Conservation (phyloP, 1,140 invertebrate species). For the Drosophila chauvacae region DNA sequence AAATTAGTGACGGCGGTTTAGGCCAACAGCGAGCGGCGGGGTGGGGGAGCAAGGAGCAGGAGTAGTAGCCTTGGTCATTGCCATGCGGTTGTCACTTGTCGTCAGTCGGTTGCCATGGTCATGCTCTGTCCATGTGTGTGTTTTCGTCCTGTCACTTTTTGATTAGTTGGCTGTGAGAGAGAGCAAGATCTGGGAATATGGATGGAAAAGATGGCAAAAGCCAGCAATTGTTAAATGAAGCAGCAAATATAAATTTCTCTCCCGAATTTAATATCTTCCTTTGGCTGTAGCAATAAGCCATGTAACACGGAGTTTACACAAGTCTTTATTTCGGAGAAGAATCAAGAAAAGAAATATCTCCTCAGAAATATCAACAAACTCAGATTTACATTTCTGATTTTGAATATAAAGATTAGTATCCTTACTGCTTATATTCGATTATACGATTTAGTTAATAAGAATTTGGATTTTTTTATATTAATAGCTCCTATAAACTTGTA, state of each 20-base stretch:
- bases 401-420: not conserved
- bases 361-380: not conserved
- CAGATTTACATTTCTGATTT: not conserved
- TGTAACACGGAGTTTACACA: not conserved
- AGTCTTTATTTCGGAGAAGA: not conserved
- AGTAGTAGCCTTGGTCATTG: constrained; percentile 29
- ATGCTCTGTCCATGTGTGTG: constrained; percentile 15
- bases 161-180: constrained; percentile 60
- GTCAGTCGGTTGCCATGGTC: constrained; percentile 55
- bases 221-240: constrained; percentile 26
- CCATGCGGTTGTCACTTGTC: constrained; percentile 69
- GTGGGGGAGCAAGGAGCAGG: not conserved
- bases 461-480: not conserved
- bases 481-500: too few species aligned
- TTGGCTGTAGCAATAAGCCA: not conserved
- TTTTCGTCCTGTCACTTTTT: constrained; percentile 49
- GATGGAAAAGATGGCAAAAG: not conserved
- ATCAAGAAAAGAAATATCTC: not conserved
- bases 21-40: constrained; percentile 36
- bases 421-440: not conserved
- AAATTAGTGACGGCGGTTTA: constrained; percentile 72
- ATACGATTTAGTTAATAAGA: not conserved
- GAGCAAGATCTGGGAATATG: not conserved
- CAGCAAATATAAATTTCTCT: constrained; percentile 17
- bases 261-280: constrained; percentile 15